These are phyloP conservation scores for Junonia oenone DNA, from an alignment of 2,888 invertebrate species.

Conservation along the genomic window DNA sequence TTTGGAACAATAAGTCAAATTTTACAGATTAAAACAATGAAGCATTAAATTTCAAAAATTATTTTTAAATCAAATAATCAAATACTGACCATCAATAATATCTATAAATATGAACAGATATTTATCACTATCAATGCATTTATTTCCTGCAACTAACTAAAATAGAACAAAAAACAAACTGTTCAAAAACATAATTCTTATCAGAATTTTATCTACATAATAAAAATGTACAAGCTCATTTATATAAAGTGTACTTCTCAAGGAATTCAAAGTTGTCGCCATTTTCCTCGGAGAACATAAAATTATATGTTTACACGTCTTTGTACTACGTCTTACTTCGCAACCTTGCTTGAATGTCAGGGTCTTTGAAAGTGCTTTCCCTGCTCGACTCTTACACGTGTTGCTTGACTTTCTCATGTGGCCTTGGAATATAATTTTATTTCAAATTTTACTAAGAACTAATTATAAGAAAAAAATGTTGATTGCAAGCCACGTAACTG, in stretches of 20 bases:
- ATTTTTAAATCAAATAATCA: too few relatives aligned
- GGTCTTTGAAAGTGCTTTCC: constrained; percentile 42
- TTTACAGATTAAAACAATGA: too few relatives aligned
- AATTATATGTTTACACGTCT: constrained; percentile 23
- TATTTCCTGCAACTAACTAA: too few relatives aligned
- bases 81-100: too few relatives aligned
- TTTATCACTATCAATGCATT: too few relatives aligned
- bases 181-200: too few relatives aligned
- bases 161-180: too few relatives aligned
- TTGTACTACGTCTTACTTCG: constrained; percentile 26
- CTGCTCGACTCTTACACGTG: constrained; percentile 21
- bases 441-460: background rate
- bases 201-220: background rate
- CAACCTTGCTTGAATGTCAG: constrained; percentile 67
- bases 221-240: background rate
- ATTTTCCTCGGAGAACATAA: constrained; percentile 18
- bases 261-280: constrained; percentile 4
- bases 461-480: too few relatives aligned
- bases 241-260: background rate
- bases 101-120: too few relatives aligned
- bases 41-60: too few relatives aligned
- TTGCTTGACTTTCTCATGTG: background rate
- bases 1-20: too few relatives aligned
- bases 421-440: background rate
- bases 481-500: too few relatives aligned